Base-by-base conservation (phyloP, 2,888 invertebrate genomes). In the Neria commutata region DNA sequence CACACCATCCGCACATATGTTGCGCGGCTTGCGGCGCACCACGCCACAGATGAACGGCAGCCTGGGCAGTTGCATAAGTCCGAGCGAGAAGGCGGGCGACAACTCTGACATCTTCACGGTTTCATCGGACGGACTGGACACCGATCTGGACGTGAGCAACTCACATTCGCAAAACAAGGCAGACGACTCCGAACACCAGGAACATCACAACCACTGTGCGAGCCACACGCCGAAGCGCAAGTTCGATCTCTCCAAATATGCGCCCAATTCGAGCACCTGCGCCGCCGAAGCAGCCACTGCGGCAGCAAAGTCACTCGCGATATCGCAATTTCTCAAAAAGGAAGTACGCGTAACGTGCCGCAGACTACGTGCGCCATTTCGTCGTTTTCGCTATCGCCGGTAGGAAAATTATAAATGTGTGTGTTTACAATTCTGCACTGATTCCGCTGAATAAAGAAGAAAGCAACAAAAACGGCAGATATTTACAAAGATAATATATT, bases 61-160 rank as follows among this genome's bases (percentile, higher is more conserved):
- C 48, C 57, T 77, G 11, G 77, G 79, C 11, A 79, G 79, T 58
- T 80, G 80, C 46, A 75, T 81, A 14, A 80, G 80, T 37, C 78
- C 81, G 0, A 81, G 78, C 56, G 81, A 81, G 51, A 81, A 81
- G 40, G 66, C 80, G 1, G 77, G 77, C 1, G 81, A 81, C 26
- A 80, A 78, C 62, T 81, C 81, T 0, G 81, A 81, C 53, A 80
- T 81, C 10, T 81, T 81, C 54, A 81, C 81, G 0, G 81, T 81
- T 2, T 81, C 81, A 3, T 81, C 81, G 0, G 81, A 81, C 65
- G 82, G 81, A 2, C 65, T 81, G 54, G 82, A 81, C 21, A 82
- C 81, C 1, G 81, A 81, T 62, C 58, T 81, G 60, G 81, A 81
- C 59, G 56, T 80, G 24, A 81, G 80, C 63, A 81, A 79, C 54